phyloP scores from a whole-genome alignment of 2,797 vertebrate genomes.

The Esox masquinongy region DNA sequence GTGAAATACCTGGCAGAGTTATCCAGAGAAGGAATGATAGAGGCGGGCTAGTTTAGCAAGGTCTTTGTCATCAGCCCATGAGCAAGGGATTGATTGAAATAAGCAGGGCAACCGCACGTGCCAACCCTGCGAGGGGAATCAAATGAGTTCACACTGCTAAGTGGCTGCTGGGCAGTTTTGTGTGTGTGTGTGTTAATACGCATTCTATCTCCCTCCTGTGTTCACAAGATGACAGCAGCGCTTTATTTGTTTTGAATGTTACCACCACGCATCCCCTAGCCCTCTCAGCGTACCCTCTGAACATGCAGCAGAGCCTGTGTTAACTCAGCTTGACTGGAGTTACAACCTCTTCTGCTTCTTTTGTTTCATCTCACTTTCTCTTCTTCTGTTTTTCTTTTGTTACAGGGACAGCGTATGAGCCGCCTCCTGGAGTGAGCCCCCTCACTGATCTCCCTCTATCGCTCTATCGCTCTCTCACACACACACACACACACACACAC shows the following conservation, averaged over 20 bases:
- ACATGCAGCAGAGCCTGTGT: constrained; percentile 7
- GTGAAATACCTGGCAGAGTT: constrained; percentile 57
- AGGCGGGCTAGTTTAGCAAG: constrained; percentile 11
- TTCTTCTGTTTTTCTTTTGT: constrained; percentile 39
- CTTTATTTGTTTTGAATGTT: constrained; percentile 22
- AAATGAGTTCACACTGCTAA: constrained; percentile 41
- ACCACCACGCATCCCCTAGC: neutral
- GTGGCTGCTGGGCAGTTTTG: constrained; percentile 40
- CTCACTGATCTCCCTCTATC: neutral
- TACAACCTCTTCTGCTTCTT: neutral
- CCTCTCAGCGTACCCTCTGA: neutral
- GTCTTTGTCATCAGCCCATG: constrained; percentile 44
- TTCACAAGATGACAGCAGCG: constrained; percentile 14
- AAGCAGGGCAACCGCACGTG: constrained; percentile 28
- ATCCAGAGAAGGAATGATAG: constrained; percentile 19
- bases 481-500: constrained; percentile 19
- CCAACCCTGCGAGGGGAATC: constrained; percentile 32
- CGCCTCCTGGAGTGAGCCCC: neutral
- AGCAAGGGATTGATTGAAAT: constrained; percentile 54
- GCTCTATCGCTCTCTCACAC: neutral
- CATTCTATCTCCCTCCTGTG: constrained; percentile 1
- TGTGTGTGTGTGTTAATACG: constrained; percentile 36
- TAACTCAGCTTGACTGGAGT: neutral
- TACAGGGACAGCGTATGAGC: constrained; percentile 71
- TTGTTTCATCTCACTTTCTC: constrained; percentile 28